A percentile compares a stretch with the other conserved stretches of the same genome.
phyloP scores from a whole-genome alignment of 2,888 invertebrate species.

The Stegophylla sp. region DNA sequence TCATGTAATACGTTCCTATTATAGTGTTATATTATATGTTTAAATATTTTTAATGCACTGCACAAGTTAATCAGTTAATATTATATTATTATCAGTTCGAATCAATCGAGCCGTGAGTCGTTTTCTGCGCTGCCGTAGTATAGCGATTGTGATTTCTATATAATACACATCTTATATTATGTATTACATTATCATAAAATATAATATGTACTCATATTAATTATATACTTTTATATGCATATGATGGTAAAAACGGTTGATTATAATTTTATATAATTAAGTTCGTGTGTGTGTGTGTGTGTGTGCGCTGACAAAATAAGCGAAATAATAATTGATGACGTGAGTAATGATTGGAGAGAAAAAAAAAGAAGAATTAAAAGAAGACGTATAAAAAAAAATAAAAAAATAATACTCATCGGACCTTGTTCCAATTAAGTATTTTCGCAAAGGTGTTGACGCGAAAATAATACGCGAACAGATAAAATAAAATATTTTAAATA shows the following conservation, averaged over 20 bases:
- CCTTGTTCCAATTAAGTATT: conserved; percentile 33
- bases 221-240: conserved; percentile 1
- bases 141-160: no score
- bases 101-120: not conserved
- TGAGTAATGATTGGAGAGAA: not conserved
- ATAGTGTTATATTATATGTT: not conserved
- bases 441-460: conserved; percentile 11
- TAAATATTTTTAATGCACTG: no score
- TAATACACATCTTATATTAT: no score
- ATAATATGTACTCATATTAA: not conserved
- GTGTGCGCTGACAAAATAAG: not conserved
- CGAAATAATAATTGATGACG: conserved; percentile 29
- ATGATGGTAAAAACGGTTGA: not conserved
- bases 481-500: not conserved
- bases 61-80: not conserved
- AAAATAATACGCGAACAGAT: not conserved
- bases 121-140: not conserved
- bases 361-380: not conserved
- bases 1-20: not conserved
- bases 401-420: not conserved
- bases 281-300: not conserved
- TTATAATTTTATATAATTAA: not conserved
- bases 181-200: no score
- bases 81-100: not conserved
- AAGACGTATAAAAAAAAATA: not conserved